phyloP scores from a whole-genome alignment of 2,888 invertebrate genomes.

The Andrena marginata region DNA sequence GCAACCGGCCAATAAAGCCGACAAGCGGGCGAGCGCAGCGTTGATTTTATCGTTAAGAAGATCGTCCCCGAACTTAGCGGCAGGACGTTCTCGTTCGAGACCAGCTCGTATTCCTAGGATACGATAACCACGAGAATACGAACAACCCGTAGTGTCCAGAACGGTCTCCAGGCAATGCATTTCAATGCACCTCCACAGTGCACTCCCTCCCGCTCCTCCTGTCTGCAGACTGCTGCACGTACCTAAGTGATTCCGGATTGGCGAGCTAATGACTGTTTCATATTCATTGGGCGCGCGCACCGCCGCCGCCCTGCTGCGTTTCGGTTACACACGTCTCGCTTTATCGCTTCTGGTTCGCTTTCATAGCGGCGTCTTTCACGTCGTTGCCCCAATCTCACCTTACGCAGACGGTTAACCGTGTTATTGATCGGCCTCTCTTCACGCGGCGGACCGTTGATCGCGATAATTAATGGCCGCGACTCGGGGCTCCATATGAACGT shows the following conservation, averaged over 20 bases:
- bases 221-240: slow-evolving; percentile 44
- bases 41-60: slow-evolving; percentile 70
- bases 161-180: slow-evolving; percentile 67
- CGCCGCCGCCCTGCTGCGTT: slow-evolving; percentile 43
- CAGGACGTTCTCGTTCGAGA: slow-evolving; percentile 59
- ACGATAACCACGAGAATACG: slow-evolving; percentile 39
- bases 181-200: slow-evolving; percentile 65
- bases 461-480: slow-evolving; percentile 13
- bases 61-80: slow-evolving; percentile 21
- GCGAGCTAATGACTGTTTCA: slow-evolving; percentile 77
- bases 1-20: slow-evolving; percentile 73
- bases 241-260: slow-evolving; percentile 76
- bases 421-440: slow-evolving; percentile 1
- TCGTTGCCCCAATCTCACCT: slow-evolving; percentile 7
- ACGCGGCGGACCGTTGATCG: slow-evolving; percentile 18
- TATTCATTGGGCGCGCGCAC: slow-evolving; percentile 71
- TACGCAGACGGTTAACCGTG: background rate
- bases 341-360: slow-evolving; percentile 47
- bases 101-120: slow-evolving; percentile 54
- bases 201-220: background rate
- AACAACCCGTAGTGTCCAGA: slow-evolving; percentile 34
- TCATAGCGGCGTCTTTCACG: slow-evolving; percentile 44
- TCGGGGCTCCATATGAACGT: too few relatives aligned
- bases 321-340: slow-evolving; percentile 39
- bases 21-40: slow-evolving; percentile 60